phyloP scores from a whole-genome alignment of 2,888 invertebrate species.

The Corbicula japonica region DNA sequence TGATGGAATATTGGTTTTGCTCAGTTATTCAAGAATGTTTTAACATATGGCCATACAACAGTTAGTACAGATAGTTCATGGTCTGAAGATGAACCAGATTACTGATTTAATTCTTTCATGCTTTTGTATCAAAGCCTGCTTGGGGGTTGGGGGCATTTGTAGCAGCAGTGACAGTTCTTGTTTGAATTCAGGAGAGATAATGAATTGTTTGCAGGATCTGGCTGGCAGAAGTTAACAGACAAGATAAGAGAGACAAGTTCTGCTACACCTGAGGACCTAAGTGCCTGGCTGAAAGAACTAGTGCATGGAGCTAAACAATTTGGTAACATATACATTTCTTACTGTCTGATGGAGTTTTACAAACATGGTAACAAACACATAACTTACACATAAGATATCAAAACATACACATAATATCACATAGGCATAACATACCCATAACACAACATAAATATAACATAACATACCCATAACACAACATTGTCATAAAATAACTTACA shows the following conservation, averaged over 20 bases:
- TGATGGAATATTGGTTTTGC: too few relatives aligned
- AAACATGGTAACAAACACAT: too few relatives aligned
- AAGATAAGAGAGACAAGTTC: conserved; percentile 70
- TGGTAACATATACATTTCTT: conserved; percentile 57
- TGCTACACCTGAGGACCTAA: conserved; percentile 68
- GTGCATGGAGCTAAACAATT: conserved; percentile 74
- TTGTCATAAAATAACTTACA: background rate
- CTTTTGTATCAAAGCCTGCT: background rate
- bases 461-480: background rate
- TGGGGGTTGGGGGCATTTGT: background rate
- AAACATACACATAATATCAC: background rate
- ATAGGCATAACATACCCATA: background rate
- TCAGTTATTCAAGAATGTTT: background rate
- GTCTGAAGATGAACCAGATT: background rate
- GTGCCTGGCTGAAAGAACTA: conserved; percentile 72
- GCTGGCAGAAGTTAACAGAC: conserved; percentile 73
- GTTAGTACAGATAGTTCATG: background rate
- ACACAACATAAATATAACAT: background rate
- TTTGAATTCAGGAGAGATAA: too few relatives aligned
- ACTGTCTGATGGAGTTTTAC: too few relatives aligned
- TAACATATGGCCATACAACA: background rate
- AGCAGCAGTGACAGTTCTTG: too few relatives aligned
- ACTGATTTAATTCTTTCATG: background rate
- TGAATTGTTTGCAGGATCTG: conserved; percentile 65
- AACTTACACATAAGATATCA: background rate